Percentiles rank a stretch among this genome's conserved stretches.
Conservation (phyloP, 1,140 invertebrate species). For the Drosophila pseudoobscura region DNA sequence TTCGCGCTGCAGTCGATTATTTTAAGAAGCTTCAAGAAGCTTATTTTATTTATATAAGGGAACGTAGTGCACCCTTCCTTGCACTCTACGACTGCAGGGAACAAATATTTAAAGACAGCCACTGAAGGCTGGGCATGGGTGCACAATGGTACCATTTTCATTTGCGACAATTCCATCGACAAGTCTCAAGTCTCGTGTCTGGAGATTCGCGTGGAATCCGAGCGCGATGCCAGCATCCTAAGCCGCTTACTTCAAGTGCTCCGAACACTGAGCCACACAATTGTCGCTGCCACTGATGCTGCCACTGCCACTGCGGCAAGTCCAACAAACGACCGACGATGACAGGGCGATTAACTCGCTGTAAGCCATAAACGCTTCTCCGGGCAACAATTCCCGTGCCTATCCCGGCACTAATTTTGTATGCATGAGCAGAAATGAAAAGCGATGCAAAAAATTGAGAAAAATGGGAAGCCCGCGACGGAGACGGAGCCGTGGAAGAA, state of each 20-base stretch:
- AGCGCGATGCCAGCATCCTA: slow-evolving; percentile 28
- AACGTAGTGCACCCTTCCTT: too few species aligned
- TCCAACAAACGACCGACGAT: slow-evolving; percentile 56
- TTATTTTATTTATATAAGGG: too few species aligned
- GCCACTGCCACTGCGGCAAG: slow-evolving; percentile 27
- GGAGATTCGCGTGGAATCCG: background rate
- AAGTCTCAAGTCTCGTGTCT: slow-evolving; percentile 6
- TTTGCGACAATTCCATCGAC: background rate
- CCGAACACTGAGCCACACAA: slow-evolving; percentile 39
- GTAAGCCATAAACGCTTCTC: slow-evolving; percentile 76
- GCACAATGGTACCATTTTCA: slow-evolving; percentile 3
- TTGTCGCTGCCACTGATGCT: slow-evolving; percentile 14
- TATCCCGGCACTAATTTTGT: slow-evolving; percentile 67
- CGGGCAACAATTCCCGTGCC: slow-evolving; percentile 24
- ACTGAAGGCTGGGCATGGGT: too few species aligned
- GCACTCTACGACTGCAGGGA: too few species aligned
- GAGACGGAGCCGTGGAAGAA: slow-evolving; percentile 4
- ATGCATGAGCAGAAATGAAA: slow-evolving; percentile 77
- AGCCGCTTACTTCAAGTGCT: slow-evolving; percentile 65
- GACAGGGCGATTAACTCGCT: slow-evolving; percentile 79
- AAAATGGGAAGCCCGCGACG: slow-evolving; percentile 23
- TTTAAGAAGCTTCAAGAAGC: too few species aligned
- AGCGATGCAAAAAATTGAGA: slow-evolving; percentile 35
- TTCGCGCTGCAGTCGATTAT: too few species aligned
- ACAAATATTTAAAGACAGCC: too few species aligned